phyloP scores from a whole-genome alignment of 2,888 invertebrate genomes.

The Oscheius onirici region DNA sequence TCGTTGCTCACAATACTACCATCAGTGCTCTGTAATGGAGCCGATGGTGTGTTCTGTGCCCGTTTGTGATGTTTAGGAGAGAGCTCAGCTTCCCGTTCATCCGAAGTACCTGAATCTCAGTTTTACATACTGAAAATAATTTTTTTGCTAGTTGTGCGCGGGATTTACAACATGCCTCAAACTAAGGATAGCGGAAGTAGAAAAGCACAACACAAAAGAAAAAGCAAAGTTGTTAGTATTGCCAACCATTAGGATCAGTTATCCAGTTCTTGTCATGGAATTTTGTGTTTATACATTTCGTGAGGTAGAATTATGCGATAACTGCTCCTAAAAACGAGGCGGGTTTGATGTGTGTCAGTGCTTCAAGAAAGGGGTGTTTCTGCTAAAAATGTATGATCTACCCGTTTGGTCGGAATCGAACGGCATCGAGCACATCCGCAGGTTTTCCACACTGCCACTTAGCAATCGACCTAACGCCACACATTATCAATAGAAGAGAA shows the following conservation, averaged over 20 bases:
- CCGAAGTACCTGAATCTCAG: slow-evolving; percentile 35
- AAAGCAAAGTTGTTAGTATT: background rate
- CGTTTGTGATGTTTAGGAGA: slow-evolving; percentile 48
- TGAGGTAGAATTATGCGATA: background rate
- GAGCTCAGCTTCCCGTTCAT: slow-evolving; percentile 46
- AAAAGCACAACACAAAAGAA: slow-evolving; percentile 21
- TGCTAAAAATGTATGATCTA: slow-evolving; percentile 9
- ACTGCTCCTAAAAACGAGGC: background rate
- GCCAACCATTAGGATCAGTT: slow-evolving; percentile 11
- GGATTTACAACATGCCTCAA: slow-evolving; percentile 17
- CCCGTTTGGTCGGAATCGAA: slow-evolving; percentile 57
- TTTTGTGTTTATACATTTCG: background rate
- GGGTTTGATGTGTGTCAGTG: background rate
- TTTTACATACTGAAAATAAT: background rate
- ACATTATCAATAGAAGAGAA: slow-evolving; percentile 3
- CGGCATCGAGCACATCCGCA: slow-evolving; percentile 65
- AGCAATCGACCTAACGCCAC: slow-evolving; percentile 35
- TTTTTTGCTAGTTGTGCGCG: slow-evolving; percentile 5
- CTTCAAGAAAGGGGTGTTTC: background rate
- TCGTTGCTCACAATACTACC: slow-evolving; percentile 16
- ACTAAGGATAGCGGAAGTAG: background rate
- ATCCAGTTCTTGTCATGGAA: background rate
- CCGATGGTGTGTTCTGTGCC: slow-evolving; percentile 61
- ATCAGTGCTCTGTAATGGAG: slow-evolving; percentile 58
- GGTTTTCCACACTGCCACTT: slow-evolving; percentile 65